Percentiles rank a stretch among this genome's conserved stretches.
Evolutionary conservation across 2,113 vertebrate genomes (phyloP).

Genomic region (Sebastes schlegelii): DNA sequence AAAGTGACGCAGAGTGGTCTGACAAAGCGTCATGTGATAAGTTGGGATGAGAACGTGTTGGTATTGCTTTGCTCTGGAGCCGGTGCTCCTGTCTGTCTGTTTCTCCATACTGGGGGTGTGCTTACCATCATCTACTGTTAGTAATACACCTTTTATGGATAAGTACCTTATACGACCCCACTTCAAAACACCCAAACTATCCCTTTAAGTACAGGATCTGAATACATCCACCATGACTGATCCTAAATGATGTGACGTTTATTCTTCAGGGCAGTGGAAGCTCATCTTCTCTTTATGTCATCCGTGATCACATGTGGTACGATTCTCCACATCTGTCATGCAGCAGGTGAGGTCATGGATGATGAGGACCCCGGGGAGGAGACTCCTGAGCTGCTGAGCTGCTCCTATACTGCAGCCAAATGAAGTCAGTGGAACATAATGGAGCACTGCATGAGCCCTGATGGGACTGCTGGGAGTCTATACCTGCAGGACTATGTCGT

Average conservation of each 20-base stretch:
- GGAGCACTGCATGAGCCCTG: neutral
- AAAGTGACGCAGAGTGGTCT: too few relatives aligned
- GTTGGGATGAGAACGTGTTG: too few relatives aligned
- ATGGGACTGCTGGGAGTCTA: neutral
- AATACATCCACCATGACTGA: neutral
- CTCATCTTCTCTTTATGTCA: neutral
- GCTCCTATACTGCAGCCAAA: neutral
- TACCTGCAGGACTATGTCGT: neutral
- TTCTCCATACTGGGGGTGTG: too few relatives aligned
- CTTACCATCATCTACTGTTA: too few relatives aligned
- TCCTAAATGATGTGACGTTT: neutral
- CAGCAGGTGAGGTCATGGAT: slow-evolving; percentile 23
- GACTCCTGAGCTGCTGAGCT: neutral
- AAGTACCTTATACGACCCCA: too few relatives aligned
- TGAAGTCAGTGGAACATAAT: slow-evolving; percentile 1
- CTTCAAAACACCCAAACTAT: too few relatives aligned
- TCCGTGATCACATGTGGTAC: slow-evolving; percentile 10
- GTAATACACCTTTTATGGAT: too few relatives aligned
- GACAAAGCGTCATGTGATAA: too few relatives aligned
- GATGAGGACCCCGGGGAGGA: neutral
- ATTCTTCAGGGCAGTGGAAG: neutral
- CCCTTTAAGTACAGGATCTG: neutral
- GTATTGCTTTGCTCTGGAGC: too few relatives aligned
- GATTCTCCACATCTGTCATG: slow-evolving; percentile 12
- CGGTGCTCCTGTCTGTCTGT: too few relatives aligned